Evolutionary conservation across 1,140 invertebrate genomes (phyloP).

Genomic region (Charaxes varanes): DNA sequence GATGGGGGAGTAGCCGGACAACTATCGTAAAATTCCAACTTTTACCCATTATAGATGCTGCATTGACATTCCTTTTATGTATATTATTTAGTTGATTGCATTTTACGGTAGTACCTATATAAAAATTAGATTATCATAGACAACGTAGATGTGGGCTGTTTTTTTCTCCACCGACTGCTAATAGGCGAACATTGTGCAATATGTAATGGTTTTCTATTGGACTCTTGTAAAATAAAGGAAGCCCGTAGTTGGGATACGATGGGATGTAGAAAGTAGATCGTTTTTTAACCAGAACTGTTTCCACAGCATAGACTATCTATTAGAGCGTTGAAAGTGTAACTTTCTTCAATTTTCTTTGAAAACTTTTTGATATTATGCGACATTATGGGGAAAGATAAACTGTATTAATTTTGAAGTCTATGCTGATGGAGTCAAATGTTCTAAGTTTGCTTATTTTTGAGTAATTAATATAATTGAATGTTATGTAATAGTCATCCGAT

Average conservation of each 20-base stretch:
- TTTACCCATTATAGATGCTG: constrained; percentile 34
- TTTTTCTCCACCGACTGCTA: constrained; percentile 53
- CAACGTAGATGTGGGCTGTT: constrained; percentile 56
- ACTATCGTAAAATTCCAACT: constrained; percentile 12
- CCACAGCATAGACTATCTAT: constrained; percentile 23
- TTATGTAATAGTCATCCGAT: constrained; percentile 40
- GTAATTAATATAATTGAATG: constrained; percentile 39
- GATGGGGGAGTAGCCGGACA: not conserved
- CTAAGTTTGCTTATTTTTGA: constrained; percentile 37
- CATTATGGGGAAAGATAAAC: no score
- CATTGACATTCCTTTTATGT: constrained; percentile 56
- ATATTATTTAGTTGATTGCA: constrained; percentile 42
- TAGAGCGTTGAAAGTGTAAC: not conserved
- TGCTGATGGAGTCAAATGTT: constrained; percentile 28
- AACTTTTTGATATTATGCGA: not conserved
- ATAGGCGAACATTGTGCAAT: constrained; percentile 57
- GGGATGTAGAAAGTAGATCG: constrained; percentile 12
- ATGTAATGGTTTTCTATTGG: constrained; percentile 34
- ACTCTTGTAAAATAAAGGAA: constrained; percentile 29
- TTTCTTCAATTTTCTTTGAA: constrained; percentile 1
- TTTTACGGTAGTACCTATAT: constrained; percentile 49
- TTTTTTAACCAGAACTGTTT: constrained; percentile 21
- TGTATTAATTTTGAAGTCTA: constrained; percentile 30
- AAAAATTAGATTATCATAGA: constrained; percentile 47
- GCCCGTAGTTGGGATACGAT: constrained; percentile 22